These are phyloP conservation scores for Drosophila phalerata DNA, from an alignment of 2,888 invertebrate species.

Conservation along the genomic window DNA sequence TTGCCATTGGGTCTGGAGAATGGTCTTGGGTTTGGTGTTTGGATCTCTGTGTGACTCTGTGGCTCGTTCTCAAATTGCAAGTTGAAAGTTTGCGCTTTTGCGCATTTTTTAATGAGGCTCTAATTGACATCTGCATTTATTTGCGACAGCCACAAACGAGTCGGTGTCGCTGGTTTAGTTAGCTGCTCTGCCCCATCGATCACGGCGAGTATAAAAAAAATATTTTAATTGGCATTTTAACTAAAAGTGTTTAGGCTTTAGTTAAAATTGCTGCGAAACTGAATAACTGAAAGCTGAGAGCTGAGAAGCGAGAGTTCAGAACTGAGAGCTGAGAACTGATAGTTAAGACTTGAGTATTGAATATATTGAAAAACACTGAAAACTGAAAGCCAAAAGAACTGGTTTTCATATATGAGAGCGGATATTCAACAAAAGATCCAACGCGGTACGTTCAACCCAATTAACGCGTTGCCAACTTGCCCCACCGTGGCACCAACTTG, in stretches of 20 bases:
- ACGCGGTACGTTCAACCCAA: slow-evolving; percentile 83
- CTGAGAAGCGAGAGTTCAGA: slow-evolving; percentile 27
- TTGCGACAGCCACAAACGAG: slow-evolving; percentile 50
- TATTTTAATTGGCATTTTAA: slow-evolving; percentile 85
- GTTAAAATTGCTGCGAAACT: slow-evolving; percentile 81
- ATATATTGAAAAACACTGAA: slow-evolving; percentile 3
- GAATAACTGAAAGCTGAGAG: slow-evolving; percentile 24
- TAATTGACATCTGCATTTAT: slow-evolving; percentile 85
- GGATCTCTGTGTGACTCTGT: background rate
- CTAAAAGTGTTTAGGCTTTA: slow-evolving; percentile 85
- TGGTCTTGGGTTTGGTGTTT: slow-evolving; percentile 1
- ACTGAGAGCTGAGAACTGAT: slow-evolving; percentile 2
- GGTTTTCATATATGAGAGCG: slow-evolving; percentile 52
- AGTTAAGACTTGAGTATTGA: background rate
- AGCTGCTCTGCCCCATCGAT: slow-evolving; percentile 37
- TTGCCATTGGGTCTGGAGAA: slow-evolving; percentile 9
- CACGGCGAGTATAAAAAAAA: slow-evolving; percentile 52
- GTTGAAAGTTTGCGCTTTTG: slow-evolving; percentile 75
- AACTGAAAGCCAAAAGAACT: slow-evolving; percentile 50
- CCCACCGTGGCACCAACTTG: background rate
- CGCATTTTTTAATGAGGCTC: slow-evolving; percentile 84
- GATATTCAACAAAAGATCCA: slow-evolving; percentile 58
- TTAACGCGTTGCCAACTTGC: slow-evolving; percentile 73
- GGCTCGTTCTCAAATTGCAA: slow-evolving; percentile 50
- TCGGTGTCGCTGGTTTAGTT: slow-evolving; percentile 5